Evolutionary conservation across 2,113 vertebrate species (phyloP), one percentile per base, ranked within the genome.

Genomic region (Turnix velox): DNA sequence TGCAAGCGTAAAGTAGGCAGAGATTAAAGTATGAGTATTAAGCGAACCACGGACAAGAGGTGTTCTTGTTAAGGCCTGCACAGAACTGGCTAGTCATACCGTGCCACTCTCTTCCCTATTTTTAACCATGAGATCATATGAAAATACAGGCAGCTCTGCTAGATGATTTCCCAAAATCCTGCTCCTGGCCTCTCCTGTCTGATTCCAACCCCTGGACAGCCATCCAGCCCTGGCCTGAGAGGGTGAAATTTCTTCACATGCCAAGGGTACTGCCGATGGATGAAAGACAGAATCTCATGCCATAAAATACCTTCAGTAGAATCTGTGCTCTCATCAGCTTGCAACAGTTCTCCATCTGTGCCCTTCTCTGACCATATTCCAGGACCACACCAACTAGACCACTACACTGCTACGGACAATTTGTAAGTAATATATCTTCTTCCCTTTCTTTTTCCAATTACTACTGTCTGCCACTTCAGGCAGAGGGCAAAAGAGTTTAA

Each of bases 11-110:
- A 84, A 66, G 23, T 40, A 63, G 33, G 73, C 55, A 76, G 69
- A 82, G 42, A 46, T 58, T 89, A 8, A 89, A 84, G 63, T 51
- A 40, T 5, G 37, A 94, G 69, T 82, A 84, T 76, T n/a, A 80
- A 89, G n/a, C 40, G 55, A 94, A 54, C 37, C n/a, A 84, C 5
- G 0, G 24, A 72, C 31, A 68, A 84, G 42, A 73, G 62, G 61
- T 55, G 58, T 73, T 93, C 89, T 69, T 94, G 84, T 91, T 76
- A 94, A 91, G 75, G 62, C 80, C 88, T 96, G 79, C 74, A 82
- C 45, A 58, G 90, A 81, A 48, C 25, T 89, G 79, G 37, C 77
- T 73, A 81, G 51, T 78, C 73, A 40, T 52, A 63, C 37, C 8
- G 5, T 83, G 48, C 69, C 15, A 22, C n/a, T 20, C 28, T 78